Conservation (phyloP, 2,113 vertebrate genomes). For the Alosa alosa region DNA sequence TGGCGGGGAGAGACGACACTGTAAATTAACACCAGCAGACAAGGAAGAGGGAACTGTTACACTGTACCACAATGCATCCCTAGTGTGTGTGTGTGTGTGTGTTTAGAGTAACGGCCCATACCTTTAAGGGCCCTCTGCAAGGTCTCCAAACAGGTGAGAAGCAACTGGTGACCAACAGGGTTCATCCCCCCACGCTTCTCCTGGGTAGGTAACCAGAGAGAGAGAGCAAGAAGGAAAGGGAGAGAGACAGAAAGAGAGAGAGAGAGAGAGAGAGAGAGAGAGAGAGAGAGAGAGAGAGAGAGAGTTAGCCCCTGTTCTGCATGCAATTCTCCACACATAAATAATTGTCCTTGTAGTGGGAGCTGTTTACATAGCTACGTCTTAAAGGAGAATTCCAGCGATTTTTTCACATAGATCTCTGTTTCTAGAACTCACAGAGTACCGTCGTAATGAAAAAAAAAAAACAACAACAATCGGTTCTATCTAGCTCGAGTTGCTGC, state of each 20-base stretch:
- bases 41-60: no score
- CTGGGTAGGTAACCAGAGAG: slow-evolving; percentile 63
- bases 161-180: slow-evolving; percentile 86
- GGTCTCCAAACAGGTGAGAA: slow-evolving; percentile 92
- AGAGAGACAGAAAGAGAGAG: background rate
- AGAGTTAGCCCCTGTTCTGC: background rate
- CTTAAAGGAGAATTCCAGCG: no score
- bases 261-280: background rate
- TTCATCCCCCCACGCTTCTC: slow-evolving; percentile 91
- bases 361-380: no score
- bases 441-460: no score
- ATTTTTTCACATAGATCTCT: no score
- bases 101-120: slow-evolving; percentile 49
- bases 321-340: no score
- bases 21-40: background rate
- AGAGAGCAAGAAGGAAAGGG: background rate
- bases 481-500: no score
- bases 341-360: no score
- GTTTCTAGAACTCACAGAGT: no score
- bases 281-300: background rate
- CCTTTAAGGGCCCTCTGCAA: slow-evolving; percentile 96
- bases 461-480: no score
- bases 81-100: no score
- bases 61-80: no score
- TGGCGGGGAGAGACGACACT: slow-evolving; percentile 94